A percentile compares a stretch with the other conserved stretches of the same genome.
Evolutionary conservation across 2,797 vertebrate genomes (phyloP).

Genomic region (Poliocrania exsul): DNA sequence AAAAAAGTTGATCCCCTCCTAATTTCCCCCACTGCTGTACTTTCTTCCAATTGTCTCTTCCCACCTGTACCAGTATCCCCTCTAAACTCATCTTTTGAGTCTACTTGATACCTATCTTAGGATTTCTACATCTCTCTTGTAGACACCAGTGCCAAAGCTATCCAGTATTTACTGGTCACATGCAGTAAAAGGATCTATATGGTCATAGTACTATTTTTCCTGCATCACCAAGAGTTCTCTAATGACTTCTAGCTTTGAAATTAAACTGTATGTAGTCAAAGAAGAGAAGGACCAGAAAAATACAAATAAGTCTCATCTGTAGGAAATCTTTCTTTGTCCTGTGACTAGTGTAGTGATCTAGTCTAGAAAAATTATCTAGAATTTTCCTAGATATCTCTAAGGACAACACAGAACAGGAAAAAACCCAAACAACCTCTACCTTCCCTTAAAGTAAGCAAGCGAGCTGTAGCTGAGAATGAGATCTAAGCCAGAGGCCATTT

Average conservation of each 20-base stretch:
- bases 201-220: not conserved
- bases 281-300: not conserved
- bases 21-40: not conserved
- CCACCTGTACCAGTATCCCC: not conserved
- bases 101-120: not conserved
- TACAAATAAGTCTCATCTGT: not conserved
- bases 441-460: not conserved
- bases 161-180: not conserved
- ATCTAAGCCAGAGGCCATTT: not conserved
- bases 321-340: not conserved
- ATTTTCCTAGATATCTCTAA: not conserved
- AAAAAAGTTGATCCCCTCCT: not conserved
- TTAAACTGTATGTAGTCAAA: not conserved
- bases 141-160: not conserved
- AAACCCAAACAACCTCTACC: not conserved
- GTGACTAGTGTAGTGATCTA: not conserved
- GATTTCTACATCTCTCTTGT: not conserved
- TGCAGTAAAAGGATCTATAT: not conserved
- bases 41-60: not conserved
- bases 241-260: not conserved
- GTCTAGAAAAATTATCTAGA: not conserved
- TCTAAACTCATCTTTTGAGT: not conserved
- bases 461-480: not conserved
- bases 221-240: not conserved
- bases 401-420: not conserved